Evolutionary conservation across 2,888 invertebrate genomes (phyloP).

Genomic region (Drosophila dives): DNA sequence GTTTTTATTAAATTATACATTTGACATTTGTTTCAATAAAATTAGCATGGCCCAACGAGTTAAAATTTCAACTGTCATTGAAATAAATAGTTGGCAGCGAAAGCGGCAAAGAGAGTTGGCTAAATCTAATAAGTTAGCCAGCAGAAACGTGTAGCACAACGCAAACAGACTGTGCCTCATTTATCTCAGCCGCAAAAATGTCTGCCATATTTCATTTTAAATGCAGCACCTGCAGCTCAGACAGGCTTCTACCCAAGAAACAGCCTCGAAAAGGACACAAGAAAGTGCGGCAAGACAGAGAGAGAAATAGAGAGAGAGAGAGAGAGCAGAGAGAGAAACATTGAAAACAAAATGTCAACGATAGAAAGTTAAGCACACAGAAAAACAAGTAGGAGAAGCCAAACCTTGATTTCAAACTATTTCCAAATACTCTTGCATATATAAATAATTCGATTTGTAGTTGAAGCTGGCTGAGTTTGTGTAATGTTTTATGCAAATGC

Average conservation of each 20-base stretch:
- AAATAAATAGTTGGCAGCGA: constrained; percentile 25
- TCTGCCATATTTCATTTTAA: constrained; percentile 76
- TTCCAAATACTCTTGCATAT: constrained; percentile 5
- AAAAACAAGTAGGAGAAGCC: constrained; percentile 8
- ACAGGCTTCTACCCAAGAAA: constrained; percentile 23
- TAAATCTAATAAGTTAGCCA: constrained; percentile 68
- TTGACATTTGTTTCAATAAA: not conserved
- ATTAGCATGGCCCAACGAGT: constrained; percentile 17
- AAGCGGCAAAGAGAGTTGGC: constrained; percentile 26
- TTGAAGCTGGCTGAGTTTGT: not conserved
- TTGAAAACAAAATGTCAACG: constrained; percentile 74
- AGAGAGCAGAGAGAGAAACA: constrained; percentile 36
- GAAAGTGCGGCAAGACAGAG: constrained; percentile 14
- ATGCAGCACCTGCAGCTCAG: constrained; percentile 74
- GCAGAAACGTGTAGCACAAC: constrained; percentile 48
- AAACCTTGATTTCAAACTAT: not conserved
- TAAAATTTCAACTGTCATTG: constrained; percentile 28
- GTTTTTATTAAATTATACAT: not conserved
- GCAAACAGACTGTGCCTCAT: constrained; percentile 71
- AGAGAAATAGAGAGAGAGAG: constrained; percentile 26
- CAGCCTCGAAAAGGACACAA: constrained; percentile 11
- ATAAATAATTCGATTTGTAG: not conserved
- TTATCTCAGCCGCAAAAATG: constrained; percentile 76
- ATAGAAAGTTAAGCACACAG: constrained; percentile 46
- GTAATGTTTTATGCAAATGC: constrained; percentile 2